Base-by-base conservation (phyloP, 2,888 invertebrate genomes). In the Stenolophus ochropezus region DNA sequence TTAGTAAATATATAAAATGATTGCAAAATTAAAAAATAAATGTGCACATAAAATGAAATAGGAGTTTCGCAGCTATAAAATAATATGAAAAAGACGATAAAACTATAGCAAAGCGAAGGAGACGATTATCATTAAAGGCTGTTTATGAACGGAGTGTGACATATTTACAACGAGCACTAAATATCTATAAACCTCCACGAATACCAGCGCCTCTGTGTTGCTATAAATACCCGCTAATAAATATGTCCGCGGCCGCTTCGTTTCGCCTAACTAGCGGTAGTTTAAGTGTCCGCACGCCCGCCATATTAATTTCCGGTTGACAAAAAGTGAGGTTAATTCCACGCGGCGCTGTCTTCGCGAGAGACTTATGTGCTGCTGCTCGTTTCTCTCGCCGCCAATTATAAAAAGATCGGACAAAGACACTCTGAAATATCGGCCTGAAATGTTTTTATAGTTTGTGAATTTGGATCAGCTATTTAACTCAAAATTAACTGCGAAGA, bases 181-280 rank as follows among this genome's bases (percentile, higher is more conserved):
- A 51, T 74, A 74, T 74, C 78, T 42, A 75, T 25, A 75, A 53
- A 75, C n/a, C n/a, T 23, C 47, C 42, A 73, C 75, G 25, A 61
- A 61, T 61, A 61, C 61, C 61, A 61, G 56, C 20, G 20, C 56
- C 65, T 61, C 16, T 16, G 33, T 69, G 33, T 42, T 65, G 47
- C 73, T 88, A 88, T 87, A 88, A 87, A 87, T 87, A 86, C 86
- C 83, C 82, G 77, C 84, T 85, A 85, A 85, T 89, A 88, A 89
- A 89, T 88, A 85, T 87, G 88, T 88, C 87, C 79, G 84, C 88
- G 84, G 85, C 86, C 87, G 86, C 86, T 88, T 87, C 86, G 86
- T 84, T 83, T 77, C 87, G 86, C 86, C 89, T 88, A 88, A 88
- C 89, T 87, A 88, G 87, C 86, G 83, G 84, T 86, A 87, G 85